Evolutionary conservation across 2,797 vertebrate species (phyloP).

Genomic region (Girardinus metallicus): DNA sequence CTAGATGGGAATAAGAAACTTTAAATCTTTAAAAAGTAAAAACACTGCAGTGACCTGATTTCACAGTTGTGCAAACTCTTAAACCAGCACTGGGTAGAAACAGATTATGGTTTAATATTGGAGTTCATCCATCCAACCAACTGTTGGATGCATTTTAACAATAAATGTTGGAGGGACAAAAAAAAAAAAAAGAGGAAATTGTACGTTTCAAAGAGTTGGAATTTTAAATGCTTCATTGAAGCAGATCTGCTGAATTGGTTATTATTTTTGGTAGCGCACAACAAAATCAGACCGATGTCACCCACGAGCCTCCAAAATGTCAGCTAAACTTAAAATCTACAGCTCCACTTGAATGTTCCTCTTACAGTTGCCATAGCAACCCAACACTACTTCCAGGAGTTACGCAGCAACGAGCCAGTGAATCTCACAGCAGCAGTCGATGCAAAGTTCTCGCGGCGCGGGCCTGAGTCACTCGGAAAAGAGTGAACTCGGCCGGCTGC

Average conservation of each 20-base stretch:
- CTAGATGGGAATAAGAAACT: too few relatives aligned
- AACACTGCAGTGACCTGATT: too few relatives aligned
- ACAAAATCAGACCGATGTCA: not conserved
- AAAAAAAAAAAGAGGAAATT: not conserved
- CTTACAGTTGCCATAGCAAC: not conserved
- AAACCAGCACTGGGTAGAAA: not conserved
- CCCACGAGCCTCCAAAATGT: not conserved
- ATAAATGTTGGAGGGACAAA: not conserved
- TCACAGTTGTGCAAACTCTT: too few relatives aligned
- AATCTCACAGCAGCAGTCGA: not conserved
- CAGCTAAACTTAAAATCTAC: not conserved
- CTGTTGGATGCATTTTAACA: not conserved
- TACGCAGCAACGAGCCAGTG: not conserved
- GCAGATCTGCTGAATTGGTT: not conserved
- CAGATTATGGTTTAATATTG: not conserved
- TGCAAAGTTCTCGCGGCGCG: not conserved
- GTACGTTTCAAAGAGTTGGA: not conserved
- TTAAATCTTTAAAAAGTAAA: too few relatives aligned
- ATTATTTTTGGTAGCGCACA: too few relatives aligned
- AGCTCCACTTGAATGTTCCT: too few relatives aligned
- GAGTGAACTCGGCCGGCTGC: not conserved
- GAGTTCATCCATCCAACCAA: not conserved
- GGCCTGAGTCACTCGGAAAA: not conserved
- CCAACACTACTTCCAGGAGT: not conserved
- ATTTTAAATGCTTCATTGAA: not conserved